Percentiles rank a stretch among this genome's conserved stretches.
These are phyloP conservation scores for Ophion obscuratus DNA, from an alignment of 2,888 invertebrate genomes.

Conservation along the genomic window DNA sequence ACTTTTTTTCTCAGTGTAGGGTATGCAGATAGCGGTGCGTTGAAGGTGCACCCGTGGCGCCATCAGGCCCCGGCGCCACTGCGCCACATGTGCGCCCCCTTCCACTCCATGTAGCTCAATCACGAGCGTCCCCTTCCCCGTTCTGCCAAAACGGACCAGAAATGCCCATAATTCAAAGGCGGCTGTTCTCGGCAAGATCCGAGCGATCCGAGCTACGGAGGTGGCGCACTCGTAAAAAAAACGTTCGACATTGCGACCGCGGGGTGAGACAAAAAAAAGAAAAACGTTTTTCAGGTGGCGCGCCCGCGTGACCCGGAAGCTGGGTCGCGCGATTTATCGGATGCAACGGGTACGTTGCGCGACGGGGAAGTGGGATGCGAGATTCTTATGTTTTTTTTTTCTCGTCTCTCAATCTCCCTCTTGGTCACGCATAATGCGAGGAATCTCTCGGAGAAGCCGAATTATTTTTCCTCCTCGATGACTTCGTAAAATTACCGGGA, in stretches of 20 bases:
- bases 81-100: conserved; percentile 62
- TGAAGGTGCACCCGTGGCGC: conserved; percentile 59
- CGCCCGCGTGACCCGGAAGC: conserved; percentile 56
- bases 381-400: not conserved
- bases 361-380: not conserved
- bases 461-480: conserved; percentile 26
- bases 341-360: conserved; percentile 21
- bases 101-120: not conserved
- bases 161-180: conserved; percentile 64
- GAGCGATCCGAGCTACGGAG: not conserved
- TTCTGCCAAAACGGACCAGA: conserved; percentile 14
- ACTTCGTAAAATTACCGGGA: conserved; percentile 5
- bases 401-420: not conserved
- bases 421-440: not conserved
- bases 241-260: not conserved
- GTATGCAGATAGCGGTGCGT: conserved; percentile 51
- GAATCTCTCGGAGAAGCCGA: conserved; percentile 42
- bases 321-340: conserved; percentile 64
- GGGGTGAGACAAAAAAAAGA: conserved; percentile 4
- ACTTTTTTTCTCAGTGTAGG: no score
- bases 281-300: conserved; percentile 66
- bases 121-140: conserved; percentile 13
- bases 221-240: not conserved
- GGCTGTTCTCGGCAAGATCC: not conserved
- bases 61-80: conserved; percentile 64